These are phyloP conservation scores for Drosophila subquinaria DNA, from an alignment of 2,888 invertebrate genomes.

Conservation along the genomic window DNA sequence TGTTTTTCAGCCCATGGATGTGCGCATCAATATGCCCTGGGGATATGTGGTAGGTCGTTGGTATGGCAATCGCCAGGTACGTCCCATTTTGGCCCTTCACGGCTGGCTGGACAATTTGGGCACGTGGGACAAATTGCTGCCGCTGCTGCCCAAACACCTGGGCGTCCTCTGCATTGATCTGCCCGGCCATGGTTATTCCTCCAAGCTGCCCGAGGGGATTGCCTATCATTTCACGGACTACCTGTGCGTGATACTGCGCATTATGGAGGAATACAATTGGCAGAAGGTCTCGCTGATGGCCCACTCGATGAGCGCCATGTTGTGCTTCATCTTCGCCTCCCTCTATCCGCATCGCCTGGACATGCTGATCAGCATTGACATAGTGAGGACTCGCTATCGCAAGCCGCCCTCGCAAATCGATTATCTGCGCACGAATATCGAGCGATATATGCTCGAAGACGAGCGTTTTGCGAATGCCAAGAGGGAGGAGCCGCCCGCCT, in stretches of 20 bases:
- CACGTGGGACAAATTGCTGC: slow-evolving; percentile 90
- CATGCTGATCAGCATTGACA: slow-evolving; percentile 84
- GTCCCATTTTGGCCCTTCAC: slow-evolving; percentile 90
- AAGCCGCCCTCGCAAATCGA: slow-evolving; percentile 67
- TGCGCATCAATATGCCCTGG: slow-evolving; percentile 89
- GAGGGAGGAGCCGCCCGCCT: slow-evolving; percentile 87
- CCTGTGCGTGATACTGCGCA: slow-evolving; percentile 86
- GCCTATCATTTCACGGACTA: slow-evolving; percentile 84
- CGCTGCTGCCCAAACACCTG: slow-evolving; percentile 87
- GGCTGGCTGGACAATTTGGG: slow-evolving; percentile 93
- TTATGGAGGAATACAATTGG: slow-evolving; percentile 90
- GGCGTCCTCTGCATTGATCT: slow-evolving; percentile 89
- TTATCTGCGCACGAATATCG: slow-evolving; percentile 81
- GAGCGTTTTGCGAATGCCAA: slow-evolving; percentile 80
- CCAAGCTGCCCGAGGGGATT: slow-evolving; percentile 88
- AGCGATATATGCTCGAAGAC: slow-evolving; percentile 86
- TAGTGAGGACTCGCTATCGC: slow-evolving; percentile 72
- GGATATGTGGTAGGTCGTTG: slow-evolving; percentile 90
- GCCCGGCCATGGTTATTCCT: slow-evolving; percentile 91
- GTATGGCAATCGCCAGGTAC: slow-evolving; percentile 89
- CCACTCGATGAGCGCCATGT: slow-evolving; percentile 90
- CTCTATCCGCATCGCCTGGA: slow-evolving; percentile 86
- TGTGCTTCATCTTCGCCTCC: slow-evolving; percentile 88
- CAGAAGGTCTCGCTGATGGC: slow-evolving; percentile 89
- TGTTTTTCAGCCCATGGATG: slow-evolving; percentile 86